Conservation (phyloP, 1,140 invertebrate species). For the Habropoda laboriosa region DNA sequence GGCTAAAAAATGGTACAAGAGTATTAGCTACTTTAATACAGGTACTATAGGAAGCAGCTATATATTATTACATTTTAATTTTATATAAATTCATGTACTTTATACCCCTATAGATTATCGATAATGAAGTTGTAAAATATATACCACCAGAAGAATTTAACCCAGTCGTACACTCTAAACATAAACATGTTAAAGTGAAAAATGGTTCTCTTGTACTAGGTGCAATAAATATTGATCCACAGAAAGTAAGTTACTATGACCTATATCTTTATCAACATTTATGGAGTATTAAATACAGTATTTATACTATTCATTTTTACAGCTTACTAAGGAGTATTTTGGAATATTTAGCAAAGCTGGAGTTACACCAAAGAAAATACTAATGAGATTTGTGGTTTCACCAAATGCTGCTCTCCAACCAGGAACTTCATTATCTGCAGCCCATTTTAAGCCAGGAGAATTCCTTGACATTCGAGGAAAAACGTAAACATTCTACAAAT, state of each 20-base stretch:
- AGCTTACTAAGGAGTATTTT: constrained; percentile 94
- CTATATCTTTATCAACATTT: neutral
- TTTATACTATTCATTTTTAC: constrained; percentile 28
- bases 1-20: constrained; percentile 92
- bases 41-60: constrained; percentile 84
- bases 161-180: constrained; percentile 80
- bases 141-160: constrained; percentile 91
- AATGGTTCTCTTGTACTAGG: constrained; percentile 92
- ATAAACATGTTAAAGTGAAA: constrained; percentile 75
- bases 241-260: constrained; percentile 80
- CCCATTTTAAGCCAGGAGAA: constrained; percentile 96
- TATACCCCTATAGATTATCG: constrained; percentile 87
- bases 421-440: constrained; percentile 93
- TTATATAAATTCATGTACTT: neutral
- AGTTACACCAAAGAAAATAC: constrained; percentile 92
- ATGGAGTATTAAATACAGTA: neutral
- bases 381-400: constrained; percentile 93
- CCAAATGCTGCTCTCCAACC: constrained; percentile 93
- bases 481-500: constrained; percentile 88
- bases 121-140: constrained; percentile 98
- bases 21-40: constrained; percentile 92
- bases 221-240: constrained; percentile 93
- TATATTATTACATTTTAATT: constrained; percentile 13
- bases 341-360: constrained; percentile 93
- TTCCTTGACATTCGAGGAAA: constrained; percentile 94